Conservation (phyloP, 2,113 vertebrate genomes). For the Microtus ochrogaster region DNA sequence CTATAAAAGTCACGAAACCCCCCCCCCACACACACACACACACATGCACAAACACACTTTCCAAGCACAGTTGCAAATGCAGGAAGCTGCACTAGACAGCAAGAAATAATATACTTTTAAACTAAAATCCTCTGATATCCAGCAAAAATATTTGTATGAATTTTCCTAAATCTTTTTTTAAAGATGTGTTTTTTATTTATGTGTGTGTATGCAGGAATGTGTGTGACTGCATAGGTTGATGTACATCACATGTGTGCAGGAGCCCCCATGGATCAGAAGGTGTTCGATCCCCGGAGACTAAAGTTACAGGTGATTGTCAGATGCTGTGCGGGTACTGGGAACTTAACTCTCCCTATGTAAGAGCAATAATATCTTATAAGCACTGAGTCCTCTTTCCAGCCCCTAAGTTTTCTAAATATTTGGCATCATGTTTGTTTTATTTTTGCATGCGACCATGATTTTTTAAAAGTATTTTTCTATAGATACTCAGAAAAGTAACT, state of each 20-base stretch:
- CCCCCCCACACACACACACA: not conserved
- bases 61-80: not conserved
- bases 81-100: not conserved
- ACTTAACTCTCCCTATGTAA: not conserved
- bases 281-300: not conserved
- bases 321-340: not conserved
- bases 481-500: not conserved
- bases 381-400: not conserved
- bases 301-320: not conserved
- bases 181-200: not conserved
- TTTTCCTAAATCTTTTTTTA: not conserved
- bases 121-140: not conserved
- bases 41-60: not conserved
- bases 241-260: not conserved
- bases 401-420: not conserved
- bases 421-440: not conserved
- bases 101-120: not conserved
- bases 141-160: not conserved
- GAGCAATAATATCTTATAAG: not conserved
- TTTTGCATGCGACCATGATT: not conserved
- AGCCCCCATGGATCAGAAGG: not conserved
- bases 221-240: not conserved
- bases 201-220: not conserved
- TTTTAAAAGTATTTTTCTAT: constrained; percentile 6
- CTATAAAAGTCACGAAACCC: not conserved